A percentile compares a stretch with the other conserved stretches of the same genome.
These are phyloP conservation scores for Lithobius niger DNA, from an alignment of 1,140 invertebrate species.

Conservation along the genomic window DNA sequence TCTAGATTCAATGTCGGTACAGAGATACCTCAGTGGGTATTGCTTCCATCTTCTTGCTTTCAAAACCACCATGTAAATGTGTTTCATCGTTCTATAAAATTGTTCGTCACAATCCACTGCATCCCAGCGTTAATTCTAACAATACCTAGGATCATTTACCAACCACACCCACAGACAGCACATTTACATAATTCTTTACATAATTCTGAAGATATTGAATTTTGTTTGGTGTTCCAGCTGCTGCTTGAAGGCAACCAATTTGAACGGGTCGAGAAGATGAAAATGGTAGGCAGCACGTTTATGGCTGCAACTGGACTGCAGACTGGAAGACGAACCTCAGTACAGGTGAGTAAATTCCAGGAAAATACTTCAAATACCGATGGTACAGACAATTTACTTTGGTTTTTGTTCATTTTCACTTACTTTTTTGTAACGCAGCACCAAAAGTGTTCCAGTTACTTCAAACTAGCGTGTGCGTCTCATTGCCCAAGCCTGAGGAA, in stretches of 20 bases:
- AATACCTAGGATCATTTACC: background rate
- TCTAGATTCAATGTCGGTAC: no score
- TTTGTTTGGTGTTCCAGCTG: no score
- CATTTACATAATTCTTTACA: background rate
- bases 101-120: background rate
- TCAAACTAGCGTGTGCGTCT: no score
- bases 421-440: no score
- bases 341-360: background rate
- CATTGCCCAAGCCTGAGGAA: no score
- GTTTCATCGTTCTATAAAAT: background rate
- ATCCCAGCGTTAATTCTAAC: background rate
- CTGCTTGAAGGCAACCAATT: slow-evolving; percentile 66
- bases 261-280: slow-evolving; percentile 90
- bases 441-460: no score
- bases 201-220: background rate
- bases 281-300: slow-evolving; percentile 88
- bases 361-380: no score
- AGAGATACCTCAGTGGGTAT: no score
- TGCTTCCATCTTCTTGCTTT: background rate
- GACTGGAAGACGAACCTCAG: background rate
- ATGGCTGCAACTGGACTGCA: slow-evolving; percentile 69
- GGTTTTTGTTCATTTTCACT: no score
- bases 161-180: background rate
- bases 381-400: no score
- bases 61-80: background rate